These are phyloP conservation scores for Rhopalosiphum maidis DNA, from an alignment of 1,140 invertebrate species.

Conservation along the genomic window DNA sequence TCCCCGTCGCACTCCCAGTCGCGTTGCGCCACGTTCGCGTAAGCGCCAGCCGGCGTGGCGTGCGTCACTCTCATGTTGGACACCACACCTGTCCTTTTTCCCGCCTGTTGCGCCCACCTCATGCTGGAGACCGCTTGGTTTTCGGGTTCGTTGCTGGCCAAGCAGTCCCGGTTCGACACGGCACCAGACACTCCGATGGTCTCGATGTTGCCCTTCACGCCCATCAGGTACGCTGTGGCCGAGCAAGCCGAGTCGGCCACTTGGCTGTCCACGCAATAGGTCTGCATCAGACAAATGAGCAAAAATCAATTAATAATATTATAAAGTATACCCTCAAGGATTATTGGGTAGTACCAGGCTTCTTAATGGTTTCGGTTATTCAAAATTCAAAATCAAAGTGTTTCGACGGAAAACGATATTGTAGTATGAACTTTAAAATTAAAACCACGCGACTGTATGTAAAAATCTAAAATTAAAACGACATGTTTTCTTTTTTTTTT, in stretches of 20 bases:
- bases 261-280: slow-evolving; percentile 84
- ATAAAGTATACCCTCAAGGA: neutral
- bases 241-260: slow-evolving; percentile 83
- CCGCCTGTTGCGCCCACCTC: slow-evolving; percentile 74
- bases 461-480: neutral
- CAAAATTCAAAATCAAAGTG: neutral
- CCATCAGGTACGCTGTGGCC: slow-evolving; percentile 81
- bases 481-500: neutral
- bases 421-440: neutral
- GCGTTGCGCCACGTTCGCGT: slow-evolving; percentile 78
- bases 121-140: slow-evolving; percentile 73
- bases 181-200: slow-evolving; percentile 77
- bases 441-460: neutral
- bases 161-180: slow-evolving; percentile 69
- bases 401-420: neutral
- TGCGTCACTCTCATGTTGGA: slow-evolving; percentile 80
- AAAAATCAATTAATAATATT: neutral
- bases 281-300: slow-evolving; percentile 67
- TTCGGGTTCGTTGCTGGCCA: slow-evolving; percentile 66
- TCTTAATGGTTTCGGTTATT: neutral
- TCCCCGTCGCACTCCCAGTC: slow-evolving; percentile 79
- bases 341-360: neutral
- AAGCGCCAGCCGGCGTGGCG: slow-evolving; percentile 86
- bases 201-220: slow-evolving; percentile 79
- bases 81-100: slow-evolving; percentile 75